phyloP scores from a whole-genome alignment of 2,113 vertebrate genomes.

The Nycticryphes semicollaris region DNA sequence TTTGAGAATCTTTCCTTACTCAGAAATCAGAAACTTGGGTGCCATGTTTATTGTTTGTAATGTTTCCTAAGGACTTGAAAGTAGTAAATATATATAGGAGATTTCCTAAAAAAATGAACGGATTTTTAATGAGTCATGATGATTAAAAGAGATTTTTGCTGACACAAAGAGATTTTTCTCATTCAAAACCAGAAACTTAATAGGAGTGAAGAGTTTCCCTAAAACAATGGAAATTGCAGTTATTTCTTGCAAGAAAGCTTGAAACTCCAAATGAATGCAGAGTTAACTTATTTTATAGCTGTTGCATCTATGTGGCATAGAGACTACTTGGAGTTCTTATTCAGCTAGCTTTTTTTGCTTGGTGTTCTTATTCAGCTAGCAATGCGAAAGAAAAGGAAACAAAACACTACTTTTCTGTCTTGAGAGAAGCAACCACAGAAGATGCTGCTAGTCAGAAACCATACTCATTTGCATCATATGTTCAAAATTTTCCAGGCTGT shows the following conservation, averaged over 20 bases:
- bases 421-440: neutral
- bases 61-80: neutral
- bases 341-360: neutral
- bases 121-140: neutral
- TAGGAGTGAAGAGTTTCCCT: neutral
- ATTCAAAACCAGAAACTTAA: neutral
- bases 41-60: neutral
- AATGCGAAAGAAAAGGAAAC: neutral
- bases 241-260: neutral
- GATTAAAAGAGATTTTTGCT: neutral
- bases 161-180: neutral
- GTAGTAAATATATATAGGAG: neutral
- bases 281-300: neutral
- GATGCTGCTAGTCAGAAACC: neutral
- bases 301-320: neutral
- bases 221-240: neutral
- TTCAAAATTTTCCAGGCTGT: neutral
- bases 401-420: neutral
- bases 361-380: neutral
- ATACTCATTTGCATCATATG: neutral
- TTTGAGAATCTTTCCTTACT: neutral
- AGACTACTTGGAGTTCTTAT: neutral
- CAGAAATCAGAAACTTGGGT: neutral
- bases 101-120: neutral
- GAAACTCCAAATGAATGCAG: neutral